Base-by-base conservation (phyloP, 2,797 vertebrate species). In the Oceanodroma leucorhoa region DNA sequence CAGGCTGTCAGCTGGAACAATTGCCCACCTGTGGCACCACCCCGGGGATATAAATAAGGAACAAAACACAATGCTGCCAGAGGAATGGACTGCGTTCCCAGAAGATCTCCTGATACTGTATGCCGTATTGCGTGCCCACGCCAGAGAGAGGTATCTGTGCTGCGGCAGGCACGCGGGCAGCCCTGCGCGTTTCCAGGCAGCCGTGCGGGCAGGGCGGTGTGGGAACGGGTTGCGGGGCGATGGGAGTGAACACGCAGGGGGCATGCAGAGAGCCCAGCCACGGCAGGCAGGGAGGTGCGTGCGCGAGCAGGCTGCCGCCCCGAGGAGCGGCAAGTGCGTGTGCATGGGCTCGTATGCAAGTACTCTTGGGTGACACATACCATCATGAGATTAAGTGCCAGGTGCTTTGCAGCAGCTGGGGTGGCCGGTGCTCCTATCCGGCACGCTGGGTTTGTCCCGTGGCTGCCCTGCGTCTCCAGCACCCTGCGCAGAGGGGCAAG, bases 1-100 rank as follows among this genome's bases (percentile, higher is more conserved):
- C 76, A 21, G 73, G 76, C 93, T 88, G 89, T 64, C 85, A 79
- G 91, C 73, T 90, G 94, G 89, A 96, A 94, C 96, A 97, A 97
- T 95, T 34, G 77, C 93, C 94, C 96, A 97, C 95, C 96, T 96
- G 95, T 90, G 91, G 85, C 94, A 91, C 95, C 91, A 79, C 69
- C 94, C 93, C 69, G n/a, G 94, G 79, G 79, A 43, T 79, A 87
- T 58, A 91, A 94, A 95, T 89, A 87, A 90, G 87, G 80, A 86
- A 91, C 89, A 85, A 67, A 89, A 51, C 83, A 86, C 92, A 86
- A 67, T 83, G 78, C 67, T 32, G 89, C 57, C 38, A 22, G 65
- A 55, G 91, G 69, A 83, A 58, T 0, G 36, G 85, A 62, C 11
- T 15, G 34, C 0, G 6, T 48, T 93, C 58, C 77, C 95, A 32